Conservation (phyloP, 2,113 vertebrate species). For the rat (Rattus norvegicus) region GRCr8 NC_086027.1:47278001-47278500, state of each 20-base stretch:
- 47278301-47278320: not conserved
- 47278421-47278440: not conserved
- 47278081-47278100: not conserved
- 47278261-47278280: not conserved
- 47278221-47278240: not conserved
- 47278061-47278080: too few species aligned
- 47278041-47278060: too few species aligned
- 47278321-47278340: not conserved
- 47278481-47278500: not conserved
- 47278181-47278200: not conserved
- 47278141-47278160: not conserved
- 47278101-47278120: fast-evolving
- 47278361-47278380: not conserved
- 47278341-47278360: not conserved
- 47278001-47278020: not conserved
- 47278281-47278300: not conserved
- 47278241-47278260: not conserved
- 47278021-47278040: too few species aligned
- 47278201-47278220: too few species aligned
- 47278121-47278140: not conserved
- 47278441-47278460: not conserved
- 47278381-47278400: not conserved
- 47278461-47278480: not conserved
- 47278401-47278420: not conserved
- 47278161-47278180: not conserved